Conservation (phyloP, 2,113 vertebrate genomes). For the Pitta sordida region DNA sequence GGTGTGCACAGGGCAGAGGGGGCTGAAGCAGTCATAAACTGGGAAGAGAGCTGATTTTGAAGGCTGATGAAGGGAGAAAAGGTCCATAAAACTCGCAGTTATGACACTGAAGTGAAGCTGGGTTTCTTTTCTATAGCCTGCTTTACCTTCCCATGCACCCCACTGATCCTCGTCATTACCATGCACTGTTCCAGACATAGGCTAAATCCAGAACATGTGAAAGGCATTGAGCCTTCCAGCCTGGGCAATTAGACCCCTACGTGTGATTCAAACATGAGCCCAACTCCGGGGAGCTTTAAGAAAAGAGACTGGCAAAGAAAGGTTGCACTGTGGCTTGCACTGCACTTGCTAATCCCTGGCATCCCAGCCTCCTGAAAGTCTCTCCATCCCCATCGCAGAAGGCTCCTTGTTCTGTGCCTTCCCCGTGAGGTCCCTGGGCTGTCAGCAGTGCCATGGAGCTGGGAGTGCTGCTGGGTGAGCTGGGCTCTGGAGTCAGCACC, state of each 20-base stretch:
- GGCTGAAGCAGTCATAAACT: background rate
- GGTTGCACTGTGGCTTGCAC: background rate
- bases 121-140: background rate
- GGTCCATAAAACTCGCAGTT: background rate
- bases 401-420: background rate
- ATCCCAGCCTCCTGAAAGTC: background rate
- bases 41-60: background rate
- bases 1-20: background rate
- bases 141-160: background rate
- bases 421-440: fast-evolving
- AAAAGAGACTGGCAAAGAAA: background rate
- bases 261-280: background rate
- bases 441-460: background rate
- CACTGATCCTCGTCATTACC: background rate
- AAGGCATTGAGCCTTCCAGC: background rate
- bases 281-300: background rate
- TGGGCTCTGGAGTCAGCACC: background rate
- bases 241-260: background rate
- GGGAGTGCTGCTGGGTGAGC: background rate
- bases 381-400: background rate
- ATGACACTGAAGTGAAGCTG: background rate
- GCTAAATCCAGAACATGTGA: constrained; percentile 37
- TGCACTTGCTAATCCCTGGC: background rate
- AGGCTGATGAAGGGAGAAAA: background rate
- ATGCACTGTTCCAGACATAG: background rate